phyloP scores from a whole-genome alignment of 2,888 invertebrate genomes.

The Eilema depressum region DNA sequence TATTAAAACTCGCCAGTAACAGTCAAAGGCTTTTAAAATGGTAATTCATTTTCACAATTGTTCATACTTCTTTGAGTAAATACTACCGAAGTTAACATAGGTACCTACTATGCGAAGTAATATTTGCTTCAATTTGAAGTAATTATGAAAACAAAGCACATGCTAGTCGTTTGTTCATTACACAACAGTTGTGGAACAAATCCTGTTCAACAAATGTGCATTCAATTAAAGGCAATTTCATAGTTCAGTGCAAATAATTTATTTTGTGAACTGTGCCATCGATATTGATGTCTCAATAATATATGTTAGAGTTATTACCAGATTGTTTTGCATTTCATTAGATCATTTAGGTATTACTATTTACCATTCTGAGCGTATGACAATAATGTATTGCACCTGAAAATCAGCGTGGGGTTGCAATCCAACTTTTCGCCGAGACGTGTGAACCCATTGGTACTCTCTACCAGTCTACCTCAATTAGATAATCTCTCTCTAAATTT shows the following conservation, averaged over 20 bases:
- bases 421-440: too few relatives aligned
- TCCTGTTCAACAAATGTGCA: background rate
- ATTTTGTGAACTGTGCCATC: background rate
- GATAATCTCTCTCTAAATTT: too few relatives aligned
- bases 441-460: too few relatives aligned
- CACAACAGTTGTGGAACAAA: background rate
- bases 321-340: too few relatives aligned
- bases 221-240: conserved; percentile 1
- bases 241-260: conserved; percentile 2
- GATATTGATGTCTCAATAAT: background rate
- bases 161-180: background rate
- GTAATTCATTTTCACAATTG: background rate
- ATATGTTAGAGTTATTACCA: background rate
- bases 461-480: too few relatives aligned
- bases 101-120: background rate
- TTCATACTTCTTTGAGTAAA: conserved; percentile 1
- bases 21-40: background rate
- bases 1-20: background rate
- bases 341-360: too few relatives aligned
- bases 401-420: too few relatives aligned
- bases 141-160: conserved; percentile 2
- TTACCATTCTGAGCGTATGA: too few relatives aligned
- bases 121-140: background rate
- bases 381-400: too few relatives aligned
- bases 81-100: background rate